Evolutionary conservation across 2,888 invertebrate genomes (phyloP).

Genomic region (Eueremaeus valkanovi): DNA sequence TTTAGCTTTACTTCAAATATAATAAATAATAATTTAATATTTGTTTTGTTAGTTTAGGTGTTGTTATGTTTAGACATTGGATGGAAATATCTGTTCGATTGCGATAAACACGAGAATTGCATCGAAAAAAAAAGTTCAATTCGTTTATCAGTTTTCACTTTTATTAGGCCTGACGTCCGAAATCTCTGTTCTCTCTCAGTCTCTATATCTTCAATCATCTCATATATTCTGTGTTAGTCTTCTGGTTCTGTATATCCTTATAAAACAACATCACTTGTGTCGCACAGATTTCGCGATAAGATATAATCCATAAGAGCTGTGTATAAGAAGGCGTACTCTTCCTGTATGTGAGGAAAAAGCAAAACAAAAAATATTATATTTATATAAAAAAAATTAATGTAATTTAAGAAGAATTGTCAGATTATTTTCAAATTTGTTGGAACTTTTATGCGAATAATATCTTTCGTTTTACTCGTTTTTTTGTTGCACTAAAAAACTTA

Average conservation of each 20-base stretch:
- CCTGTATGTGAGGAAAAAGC: constrained; percentile 56
- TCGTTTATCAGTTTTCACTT: not conserved
- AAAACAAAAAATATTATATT: not conserved
- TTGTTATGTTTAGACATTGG: no score
- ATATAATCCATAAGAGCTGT: constrained; percentile 65
- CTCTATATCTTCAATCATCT: not conserved
- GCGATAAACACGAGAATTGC: not conserved
- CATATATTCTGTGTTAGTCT: not conserved
- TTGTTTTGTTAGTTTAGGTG: not conserved
- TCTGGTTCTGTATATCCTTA: constrained; percentile 41
- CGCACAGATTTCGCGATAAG: constrained; percentile 46
- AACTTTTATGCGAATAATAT: not conserved
- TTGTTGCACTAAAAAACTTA: not conserved
- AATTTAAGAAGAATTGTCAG: not conserved
- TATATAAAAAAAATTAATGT: not conserved
- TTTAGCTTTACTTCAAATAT: not conserved
- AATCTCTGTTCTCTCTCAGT: not conserved
- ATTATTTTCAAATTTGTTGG: constrained; percentile 25
- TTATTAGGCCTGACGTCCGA: not conserved
- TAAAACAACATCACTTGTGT: constrained; percentile 47
- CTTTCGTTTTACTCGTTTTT: not conserved
- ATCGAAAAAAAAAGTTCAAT: not conserved
- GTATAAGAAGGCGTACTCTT: constrained; percentile 87
- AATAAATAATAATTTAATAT: not conserved
- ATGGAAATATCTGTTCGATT: no score